Evolutionary conservation across 1,140 invertebrate species (phyloP).

Genomic region (Homarus americanus): DNA sequence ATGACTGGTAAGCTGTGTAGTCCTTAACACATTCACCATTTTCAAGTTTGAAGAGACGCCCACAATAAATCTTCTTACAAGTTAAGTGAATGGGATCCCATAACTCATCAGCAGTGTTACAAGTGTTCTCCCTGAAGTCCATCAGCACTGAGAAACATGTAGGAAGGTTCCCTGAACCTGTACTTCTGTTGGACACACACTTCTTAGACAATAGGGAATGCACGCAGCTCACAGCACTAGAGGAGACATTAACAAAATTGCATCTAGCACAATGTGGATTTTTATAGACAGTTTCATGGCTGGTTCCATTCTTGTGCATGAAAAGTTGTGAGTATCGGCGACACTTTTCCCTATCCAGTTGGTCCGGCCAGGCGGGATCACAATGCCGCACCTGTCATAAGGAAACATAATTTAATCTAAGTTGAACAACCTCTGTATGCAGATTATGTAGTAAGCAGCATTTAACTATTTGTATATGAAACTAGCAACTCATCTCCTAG

Average conservation of each 20-base stretch:
- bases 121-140: slow-evolving; percentile 74
- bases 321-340: slow-evolving; percentile 56
- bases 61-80: slow-evolving; percentile 64
- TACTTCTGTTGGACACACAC: neutral
- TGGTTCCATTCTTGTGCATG: neutral
- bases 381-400: slow-evolving; percentile 60
- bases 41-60: slow-evolving; percentile 53
- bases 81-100: slow-evolving; percentile 64
- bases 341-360: slow-evolving; percentile 66
- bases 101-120: slow-evolving; percentile 68
- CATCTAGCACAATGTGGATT: slow-evolving; percentile 78
- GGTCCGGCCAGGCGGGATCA: slow-evolving; percentile 56
- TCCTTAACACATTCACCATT: slow-evolving; percentile 51
- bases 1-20: neutral
- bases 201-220: slow-evolving; percentile 7
- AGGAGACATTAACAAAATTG: slow-evolving; percentile 70
- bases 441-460: no score
- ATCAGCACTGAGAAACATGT: slow-evolving; percentile 66
- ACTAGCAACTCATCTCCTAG: no score
- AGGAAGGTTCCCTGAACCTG: neutral
- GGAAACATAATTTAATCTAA: no score
- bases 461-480: no score
- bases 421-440: no score
- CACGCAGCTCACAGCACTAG: slow-evolving; percentile 25
- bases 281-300: slow-evolving; percentile 75